Evolutionary conservation across 53 echinoderm and acorn worm species (phyloP).

Genomic region (Actinopyga echinites): DNA sequence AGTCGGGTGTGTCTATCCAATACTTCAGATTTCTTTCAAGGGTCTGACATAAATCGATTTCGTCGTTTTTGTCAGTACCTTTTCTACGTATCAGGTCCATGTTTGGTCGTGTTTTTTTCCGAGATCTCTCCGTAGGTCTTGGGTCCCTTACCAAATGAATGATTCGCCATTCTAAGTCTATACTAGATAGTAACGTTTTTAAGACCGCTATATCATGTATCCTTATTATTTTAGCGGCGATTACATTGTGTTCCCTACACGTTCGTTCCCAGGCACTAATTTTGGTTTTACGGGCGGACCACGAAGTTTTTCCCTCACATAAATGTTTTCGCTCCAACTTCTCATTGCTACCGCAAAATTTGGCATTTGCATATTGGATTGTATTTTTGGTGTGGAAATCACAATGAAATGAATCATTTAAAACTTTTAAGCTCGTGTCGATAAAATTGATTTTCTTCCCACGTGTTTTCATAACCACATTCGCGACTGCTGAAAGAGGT

Average conservation of each 20-base stretch:
- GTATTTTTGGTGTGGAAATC: no score
- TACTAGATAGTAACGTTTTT: neutral
- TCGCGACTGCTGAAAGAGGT: conserved; percentile 12
- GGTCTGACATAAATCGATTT: conserved; percentile 50
- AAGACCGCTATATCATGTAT: conserved; percentile 38
- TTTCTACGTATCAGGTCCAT: conserved; percentile 48
- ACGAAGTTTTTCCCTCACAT: no score
- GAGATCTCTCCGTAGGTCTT: conserved; percentile 52
- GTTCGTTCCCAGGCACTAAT: neutral
- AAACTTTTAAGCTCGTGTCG: no score
- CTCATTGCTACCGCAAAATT: no score
- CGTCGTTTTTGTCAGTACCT: conserved; percentile 44
- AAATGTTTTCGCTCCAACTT: no score
- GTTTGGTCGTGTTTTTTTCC: conserved; percentile 35
- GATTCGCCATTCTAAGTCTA: conserved; percentile 25
- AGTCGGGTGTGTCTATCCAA: conserved; percentile 23
- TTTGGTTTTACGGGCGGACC: neutral
- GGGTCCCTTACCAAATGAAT: conserved; percentile 71
- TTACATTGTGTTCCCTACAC: neutral
- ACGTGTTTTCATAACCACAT: no score
- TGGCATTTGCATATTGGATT: no score
- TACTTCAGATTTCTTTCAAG: conserved; percentile 46
- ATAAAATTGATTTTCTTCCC: no score
- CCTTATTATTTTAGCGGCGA: conserved; percentile 61
- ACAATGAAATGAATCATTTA: no score